Percentiles rank a stretch among this genome's conserved stretches.
Evolutionary conservation across 2,113 vertebrate genomes (phyloP).

Genomic region (Cinclus cinclus): DNA sequence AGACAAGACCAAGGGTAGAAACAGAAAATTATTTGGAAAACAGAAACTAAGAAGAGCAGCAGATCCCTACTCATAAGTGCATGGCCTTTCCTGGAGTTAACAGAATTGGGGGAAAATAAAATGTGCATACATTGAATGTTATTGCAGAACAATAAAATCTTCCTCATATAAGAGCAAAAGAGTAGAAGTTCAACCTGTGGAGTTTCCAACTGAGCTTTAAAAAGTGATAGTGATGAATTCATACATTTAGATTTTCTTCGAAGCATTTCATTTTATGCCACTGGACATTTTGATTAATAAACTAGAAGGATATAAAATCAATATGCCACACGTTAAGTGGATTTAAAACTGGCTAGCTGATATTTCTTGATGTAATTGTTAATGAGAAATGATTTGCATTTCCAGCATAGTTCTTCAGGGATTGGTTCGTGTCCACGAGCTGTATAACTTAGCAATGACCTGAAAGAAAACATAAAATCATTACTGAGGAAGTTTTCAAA

Average conservation of each 20-base stretch:
- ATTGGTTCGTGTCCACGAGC: background rate
- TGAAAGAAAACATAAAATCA: slow-evolving; percentile 46
- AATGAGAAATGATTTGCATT: slow-evolving; percentile 58
- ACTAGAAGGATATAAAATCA: slow-evolving; percentile 49
- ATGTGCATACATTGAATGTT: background rate
- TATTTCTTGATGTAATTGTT: slow-evolving; percentile 43
- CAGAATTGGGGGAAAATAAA: background rate
- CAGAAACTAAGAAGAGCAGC: background rate
- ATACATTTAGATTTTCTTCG: slow-evolving; percentile 32
- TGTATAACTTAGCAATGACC: slow-evolving; percentile 16
- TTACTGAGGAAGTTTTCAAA: slow-evolving; percentile 36
- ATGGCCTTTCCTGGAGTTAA: background rate
- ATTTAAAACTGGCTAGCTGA: slow-evolving; percentile 46
- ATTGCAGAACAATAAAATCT: background rate
- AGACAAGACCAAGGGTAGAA: background rate
- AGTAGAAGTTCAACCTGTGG: background rate
- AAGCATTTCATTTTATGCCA: slow-evolving; percentile 21
- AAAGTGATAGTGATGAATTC: slow-evolving; percentile 14
- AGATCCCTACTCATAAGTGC: background rate
- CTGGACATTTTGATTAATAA: slow-evolving; percentile 58
- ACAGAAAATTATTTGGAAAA: background rate
- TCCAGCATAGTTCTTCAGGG: slow-evolving; percentile 22
- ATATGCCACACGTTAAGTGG: slow-evolving; percentile 53
- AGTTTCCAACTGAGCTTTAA: background rate
- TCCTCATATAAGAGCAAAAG: background rate